Evolutionary conservation across 2,797 vertebrate genomes (phyloP), one percentile per base, ranked within the genome.

Genomic region (Scomberomorus guttatus): DNA sequence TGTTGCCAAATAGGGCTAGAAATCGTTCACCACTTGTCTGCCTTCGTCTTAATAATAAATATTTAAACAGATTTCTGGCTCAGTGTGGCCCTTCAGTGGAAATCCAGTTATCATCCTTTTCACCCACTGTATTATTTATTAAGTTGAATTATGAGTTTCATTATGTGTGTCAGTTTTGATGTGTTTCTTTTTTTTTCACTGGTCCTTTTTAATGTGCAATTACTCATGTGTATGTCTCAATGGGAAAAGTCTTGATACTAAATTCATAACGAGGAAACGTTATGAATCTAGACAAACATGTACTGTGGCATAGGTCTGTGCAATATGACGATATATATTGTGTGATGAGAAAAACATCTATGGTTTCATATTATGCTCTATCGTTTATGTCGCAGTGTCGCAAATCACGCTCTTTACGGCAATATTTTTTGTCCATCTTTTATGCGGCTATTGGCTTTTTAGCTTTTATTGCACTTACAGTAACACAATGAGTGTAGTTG

Each of bases 171-270:
- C 22, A 13, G 11, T 22, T 65, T 81, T 81, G 80, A 93, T 92
- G 79, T 90, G 64, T 87, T 90, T 83, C 80, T 90, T 79, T 57
- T 54, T 17, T 6, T 65, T 64, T 2, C 0, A 56, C 37, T 12
- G 1, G 6, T 52, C 29, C 25, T 37, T 74, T 71, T 14, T 17
- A 44, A 13, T 37, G 37, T 64, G 25, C 25, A 1, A 70, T 75
- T 17, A 1, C 27, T 54, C 14, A 3, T 11, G n/a, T 54, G 32
- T 67, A 18, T 39, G 57, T 76, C 58, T 68, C 58, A 64, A 62
- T 84, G 67, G 77, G 72, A 86, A 81, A 83, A 65, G 37, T 67
- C 37, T 20, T 0, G 27, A n/a, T 24, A 61, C 46, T 44, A 14
- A 64, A 76, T 27, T 44, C 27, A 3, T n/a, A 14, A 44, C 32